Evolutionary conservation across 2,113 vertebrate genomes (phyloP).

Genomic region (Dipodomys stephensi): DNA sequence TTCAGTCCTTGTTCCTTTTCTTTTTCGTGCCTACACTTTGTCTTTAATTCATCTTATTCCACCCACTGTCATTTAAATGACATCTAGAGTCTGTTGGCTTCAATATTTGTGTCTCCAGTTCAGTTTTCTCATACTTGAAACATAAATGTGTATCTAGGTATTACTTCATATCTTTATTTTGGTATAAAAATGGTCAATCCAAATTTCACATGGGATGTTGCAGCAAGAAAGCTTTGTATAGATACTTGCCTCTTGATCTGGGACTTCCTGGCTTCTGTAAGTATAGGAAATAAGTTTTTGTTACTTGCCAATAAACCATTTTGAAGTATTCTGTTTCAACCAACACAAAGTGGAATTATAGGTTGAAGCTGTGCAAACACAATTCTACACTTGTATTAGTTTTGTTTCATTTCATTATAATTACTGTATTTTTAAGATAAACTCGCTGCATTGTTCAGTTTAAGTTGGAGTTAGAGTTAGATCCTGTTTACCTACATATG

Average conservation of each 20-base stretch:
- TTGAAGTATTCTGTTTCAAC: background rate
- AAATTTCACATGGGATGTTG: background rate
- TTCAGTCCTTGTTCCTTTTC: background rate
- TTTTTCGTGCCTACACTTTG: background rate
- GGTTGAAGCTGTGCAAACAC: background rate
- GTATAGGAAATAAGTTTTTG: background rate
- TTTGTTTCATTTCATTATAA: background rate
- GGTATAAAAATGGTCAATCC: background rate
- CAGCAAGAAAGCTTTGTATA: background rate
- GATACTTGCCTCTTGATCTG: background rate
- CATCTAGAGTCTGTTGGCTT: background rate
- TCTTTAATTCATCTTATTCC: background rate
- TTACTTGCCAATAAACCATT: background rate
- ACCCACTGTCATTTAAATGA: background rate
- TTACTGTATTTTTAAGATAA: background rate
- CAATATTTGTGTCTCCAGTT: background rate
- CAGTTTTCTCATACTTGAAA: background rate
- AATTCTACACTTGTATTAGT: background rate
- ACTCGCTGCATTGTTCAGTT: background rate
- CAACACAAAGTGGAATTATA: background rate
- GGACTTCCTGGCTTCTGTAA: background rate
- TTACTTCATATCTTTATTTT: conserved; percentile 2
- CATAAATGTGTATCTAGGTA: background rate
- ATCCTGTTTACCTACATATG: background rate
- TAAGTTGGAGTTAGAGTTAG: background rate